Base-by-base conservation (phyloP, 2,888 invertebrate species). In the Panopea generosa region DNA sequence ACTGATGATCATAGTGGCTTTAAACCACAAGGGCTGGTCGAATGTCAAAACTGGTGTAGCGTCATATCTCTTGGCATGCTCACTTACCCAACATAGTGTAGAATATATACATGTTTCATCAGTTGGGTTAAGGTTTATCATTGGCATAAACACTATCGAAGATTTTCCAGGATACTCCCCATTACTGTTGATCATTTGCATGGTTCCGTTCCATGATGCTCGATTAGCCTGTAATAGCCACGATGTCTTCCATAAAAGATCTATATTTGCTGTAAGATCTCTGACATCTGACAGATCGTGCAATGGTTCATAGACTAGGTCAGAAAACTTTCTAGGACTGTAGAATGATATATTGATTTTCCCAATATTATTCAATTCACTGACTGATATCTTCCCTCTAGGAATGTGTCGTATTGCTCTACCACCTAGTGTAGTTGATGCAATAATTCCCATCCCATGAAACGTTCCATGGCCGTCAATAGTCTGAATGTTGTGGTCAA, bases 401-500 rank as follows among this genome's bases (percentile, higher is more conserved):
- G 73, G 71, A 18, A 74, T 52, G 27, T 43, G 56, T 7, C 40
- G 45, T 18, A 2, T 16, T 59, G 40, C 60, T 29, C 3, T 6
- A 14, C 43, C 33, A 2, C 62, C 72, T 11, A 76, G 79, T 16
- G 71, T 77, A 2, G 63, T 26, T 11, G 66, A 47, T 20, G 77
- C 80, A 24, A 81, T 81, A 6, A 81, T 77, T 11, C 73, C 73
- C 73, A 78, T 77, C 2, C 70, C 78, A 57, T 83, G 77, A 27
- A 83, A 81, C 16, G 86, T 81, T 45, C 70, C 60, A 20, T 77
- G 55, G 1, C 83, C 85, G 56, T 86, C 83, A n/a, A 86, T 16
- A 9, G 83, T 86, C 27, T 63, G 49, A 20, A 76, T 66, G 55
- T 86, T 85, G 62, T 86, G 87, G 66, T 87, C 84, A 2, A 83